Evolutionary conservation across 2,888 invertebrate species (phyloP).

Genomic region (Salpingus planirostris): DNA sequence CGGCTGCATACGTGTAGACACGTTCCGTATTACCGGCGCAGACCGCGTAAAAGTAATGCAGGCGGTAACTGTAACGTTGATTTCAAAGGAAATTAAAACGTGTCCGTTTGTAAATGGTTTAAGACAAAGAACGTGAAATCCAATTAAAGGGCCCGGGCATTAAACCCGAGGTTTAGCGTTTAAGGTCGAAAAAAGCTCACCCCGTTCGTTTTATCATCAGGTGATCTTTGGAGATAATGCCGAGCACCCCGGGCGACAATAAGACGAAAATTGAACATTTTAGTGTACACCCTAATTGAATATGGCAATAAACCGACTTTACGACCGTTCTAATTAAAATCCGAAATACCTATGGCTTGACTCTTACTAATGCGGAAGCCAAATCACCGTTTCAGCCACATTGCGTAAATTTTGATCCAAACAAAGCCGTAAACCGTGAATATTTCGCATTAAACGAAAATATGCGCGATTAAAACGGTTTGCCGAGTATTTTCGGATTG

Average conservation of each 20-base stretch:
- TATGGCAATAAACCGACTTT: no score
- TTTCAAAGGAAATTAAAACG: constrained; percentile 14
- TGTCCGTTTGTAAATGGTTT: constrained; percentile 11
- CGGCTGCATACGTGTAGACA: neutral
- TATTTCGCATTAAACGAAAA: no score
- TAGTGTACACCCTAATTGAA: constrained; percentile 1
- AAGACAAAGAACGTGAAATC: constrained; percentile 18
- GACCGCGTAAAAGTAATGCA: neutral
- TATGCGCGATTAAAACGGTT: no score
- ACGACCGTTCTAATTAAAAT: no score
- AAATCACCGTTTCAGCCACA: no score
- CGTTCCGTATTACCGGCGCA: neutral
- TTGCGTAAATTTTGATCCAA: no score
- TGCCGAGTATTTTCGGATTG: no score
- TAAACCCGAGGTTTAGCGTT: constrained; percentile 14
- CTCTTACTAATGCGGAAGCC: no score
- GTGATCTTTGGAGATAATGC: constrained; percentile 17
- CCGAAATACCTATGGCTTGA: no score
- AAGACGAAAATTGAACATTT: constrained; percentile 5
- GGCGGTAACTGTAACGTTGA: constrained; percentile 2
- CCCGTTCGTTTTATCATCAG: constrained; percentile 17
- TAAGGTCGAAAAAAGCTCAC: constrained; percentile 8
- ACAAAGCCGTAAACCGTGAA: no score
- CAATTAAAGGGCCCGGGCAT: constrained; percentile 23
- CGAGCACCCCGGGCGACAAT: constrained; percentile 5